phyloP scores from a whole-genome alignment of 2,113 vertebrate genomes.

The Gavia stellata region DNA sequence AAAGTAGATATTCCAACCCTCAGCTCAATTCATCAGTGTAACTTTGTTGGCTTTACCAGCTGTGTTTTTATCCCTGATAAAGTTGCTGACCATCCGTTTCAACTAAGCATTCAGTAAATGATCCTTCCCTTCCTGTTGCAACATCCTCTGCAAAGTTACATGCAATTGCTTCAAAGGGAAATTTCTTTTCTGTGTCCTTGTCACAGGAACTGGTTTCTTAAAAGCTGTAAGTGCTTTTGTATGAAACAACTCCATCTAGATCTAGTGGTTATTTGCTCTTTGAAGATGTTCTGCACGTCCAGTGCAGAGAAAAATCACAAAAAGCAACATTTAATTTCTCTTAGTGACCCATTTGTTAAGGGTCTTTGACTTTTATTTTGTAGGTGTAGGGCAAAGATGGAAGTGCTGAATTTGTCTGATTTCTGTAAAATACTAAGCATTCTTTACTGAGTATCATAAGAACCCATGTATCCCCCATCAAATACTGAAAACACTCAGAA shows the following conservation, averaged over 20 bases:
- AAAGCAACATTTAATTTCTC: neutral
- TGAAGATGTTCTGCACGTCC: neutral
- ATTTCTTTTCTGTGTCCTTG: neutral
- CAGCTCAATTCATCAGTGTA: neutral
- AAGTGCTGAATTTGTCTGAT: neutral
- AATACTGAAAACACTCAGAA: neutral
- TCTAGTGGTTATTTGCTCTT: neutral
- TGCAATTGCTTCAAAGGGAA: neutral
- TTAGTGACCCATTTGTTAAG: neutral
- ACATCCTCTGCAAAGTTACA: neutral
- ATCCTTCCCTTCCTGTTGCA: neutral
- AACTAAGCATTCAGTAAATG: neutral
- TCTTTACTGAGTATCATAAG: neutral
- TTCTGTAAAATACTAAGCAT: neutral
- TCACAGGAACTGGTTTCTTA: neutral
- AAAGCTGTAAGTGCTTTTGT: neutral
- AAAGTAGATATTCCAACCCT: neutral
- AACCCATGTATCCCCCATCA: neutral
- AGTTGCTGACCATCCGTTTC: neutral
- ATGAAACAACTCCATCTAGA: neutral
- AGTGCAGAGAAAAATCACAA: neutral
- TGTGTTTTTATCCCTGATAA: neutral
- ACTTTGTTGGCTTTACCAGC: neutral
- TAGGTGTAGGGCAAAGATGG: neutral
- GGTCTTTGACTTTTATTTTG: neutral